Conservation (phyloP, 2,888 invertebrate genomes). For the Standfussiana lucernea region DNA sequence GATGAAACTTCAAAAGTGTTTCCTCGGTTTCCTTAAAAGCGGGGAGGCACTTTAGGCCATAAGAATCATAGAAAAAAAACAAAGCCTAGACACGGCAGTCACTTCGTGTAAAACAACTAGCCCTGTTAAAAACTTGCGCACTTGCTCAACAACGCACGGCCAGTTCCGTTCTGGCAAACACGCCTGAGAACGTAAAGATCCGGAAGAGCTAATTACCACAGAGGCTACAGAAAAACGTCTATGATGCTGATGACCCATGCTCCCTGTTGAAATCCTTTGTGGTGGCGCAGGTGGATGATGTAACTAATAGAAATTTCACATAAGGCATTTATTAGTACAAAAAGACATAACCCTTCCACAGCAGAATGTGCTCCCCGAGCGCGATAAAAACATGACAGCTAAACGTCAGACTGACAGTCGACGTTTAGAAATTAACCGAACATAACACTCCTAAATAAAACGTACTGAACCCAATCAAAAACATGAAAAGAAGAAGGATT, state of each 20-base stretch:
- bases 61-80: background rate
- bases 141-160: conserved; percentile 28
- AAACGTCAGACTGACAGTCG: no score
- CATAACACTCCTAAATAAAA: no score
- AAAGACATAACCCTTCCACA: no score
- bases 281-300: no score
- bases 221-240: background rate
- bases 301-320: no score
- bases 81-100: no score
- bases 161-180: conserved; percentile 28
- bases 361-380: no score
- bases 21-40: background rate
- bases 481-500: conserved; percentile 8
- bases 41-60: background rate
- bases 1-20: background rate
- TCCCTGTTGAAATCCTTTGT: no score
- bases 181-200: conserved; percentile 30
- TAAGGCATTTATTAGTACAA: no score
- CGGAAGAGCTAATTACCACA: conserved; percentile 22
- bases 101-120: background rate
- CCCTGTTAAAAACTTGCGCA: conserved; percentile 1
- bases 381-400: no score
- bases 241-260: background rate
- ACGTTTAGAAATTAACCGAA: no score
- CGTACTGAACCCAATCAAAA: conserved; percentile 20